phyloP scores from a whole-genome alignment of 1,140 invertebrate species.

The Zophobas atratus region DNA sequence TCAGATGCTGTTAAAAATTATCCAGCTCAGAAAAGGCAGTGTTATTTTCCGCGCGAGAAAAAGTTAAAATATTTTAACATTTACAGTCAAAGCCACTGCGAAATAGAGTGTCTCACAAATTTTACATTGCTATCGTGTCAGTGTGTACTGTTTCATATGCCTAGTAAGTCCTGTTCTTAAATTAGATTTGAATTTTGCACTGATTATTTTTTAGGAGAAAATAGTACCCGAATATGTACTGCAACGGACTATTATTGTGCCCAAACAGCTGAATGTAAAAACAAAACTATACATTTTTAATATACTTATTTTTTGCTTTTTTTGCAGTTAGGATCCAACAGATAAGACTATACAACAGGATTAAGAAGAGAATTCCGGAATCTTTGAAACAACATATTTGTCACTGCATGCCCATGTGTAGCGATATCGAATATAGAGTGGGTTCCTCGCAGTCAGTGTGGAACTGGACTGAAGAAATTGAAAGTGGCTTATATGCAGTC shows the following conservation, averaged over 20 bases:
- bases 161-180: conserved; percentile 53
- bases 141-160: background rate
- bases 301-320: background rate
- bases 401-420: conserved; percentile 6
- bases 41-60: conserved; percentile 73
- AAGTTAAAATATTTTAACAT: background rate
- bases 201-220: conserved; percentile 26
- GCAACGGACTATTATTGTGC: conserved; percentile 56
- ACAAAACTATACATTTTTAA: background rate
- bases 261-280: conserved; percentile 53
- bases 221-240: conserved; percentile 45
- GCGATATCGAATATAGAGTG: background rate
- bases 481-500: background rate
- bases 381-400: background rate
- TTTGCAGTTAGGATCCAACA: background rate
- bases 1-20: conserved; percentile 67
- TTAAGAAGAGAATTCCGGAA: background rate
- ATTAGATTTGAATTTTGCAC: conserved; percentile 11
- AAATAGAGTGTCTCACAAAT: background rate
- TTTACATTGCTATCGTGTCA: background rate
- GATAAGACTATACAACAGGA: background rate
- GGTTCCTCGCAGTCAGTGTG: background rate
- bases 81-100: background rate
- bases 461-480: background rate
- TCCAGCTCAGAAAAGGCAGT: conserved; percentile 71